Percentiles rank a stretch among this genome's conserved stretches.
These are phyloP conservation scores for Shinisaurus crocodilurus DNA, from an alignment of 2,113 vertebrate genomes.

Conservation along the genomic window DNA sequence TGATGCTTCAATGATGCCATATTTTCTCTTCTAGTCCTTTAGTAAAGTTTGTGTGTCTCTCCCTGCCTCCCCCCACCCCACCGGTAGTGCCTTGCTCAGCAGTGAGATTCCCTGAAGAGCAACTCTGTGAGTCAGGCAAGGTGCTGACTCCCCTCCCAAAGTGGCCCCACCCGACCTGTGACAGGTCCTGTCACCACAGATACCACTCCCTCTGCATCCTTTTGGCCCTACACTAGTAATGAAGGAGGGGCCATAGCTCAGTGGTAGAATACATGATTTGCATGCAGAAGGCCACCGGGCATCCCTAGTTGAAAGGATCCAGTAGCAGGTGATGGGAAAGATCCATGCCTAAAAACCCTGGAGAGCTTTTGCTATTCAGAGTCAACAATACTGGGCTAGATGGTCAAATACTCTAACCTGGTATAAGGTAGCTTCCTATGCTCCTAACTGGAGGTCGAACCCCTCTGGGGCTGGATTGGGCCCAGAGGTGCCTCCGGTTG, in stretches of 20 bases:
- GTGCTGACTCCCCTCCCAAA: background rate
- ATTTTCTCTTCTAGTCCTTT: background rate
- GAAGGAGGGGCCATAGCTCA: background rate
- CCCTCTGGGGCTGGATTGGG: background rate
- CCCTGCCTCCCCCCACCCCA: too few relatives aligned
- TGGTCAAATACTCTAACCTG: background rate
- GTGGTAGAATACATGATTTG: background rate
- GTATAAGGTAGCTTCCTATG: background rate
- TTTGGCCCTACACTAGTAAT: background rate
- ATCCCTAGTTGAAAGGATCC: background rate
- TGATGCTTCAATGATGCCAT: background rate
- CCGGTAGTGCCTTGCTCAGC: background rate
- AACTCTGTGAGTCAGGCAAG: background rate
- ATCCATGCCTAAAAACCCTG: background rate
- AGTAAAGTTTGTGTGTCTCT: background rate
- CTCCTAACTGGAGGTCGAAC: background rate
- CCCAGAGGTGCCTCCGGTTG: background rate
- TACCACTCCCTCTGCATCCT: background rate
- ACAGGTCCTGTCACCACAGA: background rate
- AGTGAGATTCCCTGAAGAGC: background rate
- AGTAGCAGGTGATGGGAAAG: background rate
- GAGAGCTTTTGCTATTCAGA: background rate
- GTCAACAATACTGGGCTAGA: background rate
- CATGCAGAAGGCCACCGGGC: background rate
- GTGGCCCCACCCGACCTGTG: too few relatives aligned